Conservation (phyloP, 2,113 vertebrate species). For the Nyctereutes procyonoides region DNA sequence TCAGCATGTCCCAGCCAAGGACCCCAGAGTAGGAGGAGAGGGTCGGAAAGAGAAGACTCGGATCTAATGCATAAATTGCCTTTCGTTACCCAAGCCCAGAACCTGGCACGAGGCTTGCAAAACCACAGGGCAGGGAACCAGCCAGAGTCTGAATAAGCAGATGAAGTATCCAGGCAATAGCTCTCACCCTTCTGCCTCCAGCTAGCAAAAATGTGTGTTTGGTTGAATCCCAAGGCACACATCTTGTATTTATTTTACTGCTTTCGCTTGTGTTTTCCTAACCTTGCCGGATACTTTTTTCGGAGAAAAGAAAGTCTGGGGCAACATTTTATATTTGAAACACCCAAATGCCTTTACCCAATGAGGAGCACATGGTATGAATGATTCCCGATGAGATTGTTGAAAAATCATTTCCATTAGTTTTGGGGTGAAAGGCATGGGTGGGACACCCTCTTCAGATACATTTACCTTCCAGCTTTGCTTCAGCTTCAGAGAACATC, state of each 20-base stretch:
- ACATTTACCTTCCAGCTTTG: not conserved
- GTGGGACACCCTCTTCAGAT: not conserved
- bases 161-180: not conserved
- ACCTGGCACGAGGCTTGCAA: not conserved
- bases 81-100: not conserved
- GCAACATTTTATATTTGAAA: constrained; percentile 5
- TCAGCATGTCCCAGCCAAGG: not conserved
- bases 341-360: not conserved
- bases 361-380: not conserved
- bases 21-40: not conserved
- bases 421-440: not conserved
- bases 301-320: not conserved
- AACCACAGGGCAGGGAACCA: not conserved
- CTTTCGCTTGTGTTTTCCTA: not conserved
- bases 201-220: not conserved
- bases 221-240: not conserved
- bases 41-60: not conserved
- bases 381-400: not conserved
- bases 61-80: not conserved
- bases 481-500: not conserved
- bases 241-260: constrained; percentile 1
- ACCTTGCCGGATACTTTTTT: not conserved
- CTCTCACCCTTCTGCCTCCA: constrained; percentile 25
- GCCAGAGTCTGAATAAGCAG: constrained; percentile 10
- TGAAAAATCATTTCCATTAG: not conserved